Base-by-base conservation (phyloP, 2,888 invertebrate genomes). In the Tachina lurida region DNA sequence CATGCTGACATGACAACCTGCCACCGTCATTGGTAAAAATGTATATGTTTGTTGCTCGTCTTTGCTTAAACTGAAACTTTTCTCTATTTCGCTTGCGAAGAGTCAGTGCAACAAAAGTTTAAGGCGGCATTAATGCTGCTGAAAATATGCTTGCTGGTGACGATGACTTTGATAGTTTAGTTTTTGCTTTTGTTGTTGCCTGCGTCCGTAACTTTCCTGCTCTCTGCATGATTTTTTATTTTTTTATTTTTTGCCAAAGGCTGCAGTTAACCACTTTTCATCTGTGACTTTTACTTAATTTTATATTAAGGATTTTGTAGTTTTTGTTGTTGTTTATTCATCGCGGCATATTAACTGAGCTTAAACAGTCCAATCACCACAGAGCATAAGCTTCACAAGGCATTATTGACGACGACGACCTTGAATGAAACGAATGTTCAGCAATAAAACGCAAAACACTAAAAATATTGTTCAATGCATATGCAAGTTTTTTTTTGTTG, bases 1-100 rank as follows among this genome's bases (percentile, higher is more conserved):
- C 87, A 88, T 80, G 85, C 90, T 89, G 89, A 90, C 90, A 91
- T 91, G 91, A 90, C 90, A 90, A 87, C 89, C 91, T 90, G 90
- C 91, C 91, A 83, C 84, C 83, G 80, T 83, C 87, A 80, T 83
- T 85, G 85, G 76, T 56, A 68, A 79, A 77, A 83, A 86, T 83
- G 79, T 85, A 78, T 63, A 82, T 77, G 79, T 71, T 67, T 62
- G 68, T 39, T 41, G 71, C 1, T 45, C 58, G 31, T 77, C 58
- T 73, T 73, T 22, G 13, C 43, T 56, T 17, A 17, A 63, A 65
- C 41, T 47, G 31, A 31, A 31, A 31, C 31, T 65, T 49, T 31
- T 58, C 41, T 39, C 2, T 62, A 45, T 56, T 56, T 15, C 13
- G 9, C 75, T 70, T 63, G 19, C 63, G 9, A 19, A 3, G 12